Base-by-base conservation (phyloP, 2,888 invertebrate genomes). In the Lycocerus yunnanus region DNA sequence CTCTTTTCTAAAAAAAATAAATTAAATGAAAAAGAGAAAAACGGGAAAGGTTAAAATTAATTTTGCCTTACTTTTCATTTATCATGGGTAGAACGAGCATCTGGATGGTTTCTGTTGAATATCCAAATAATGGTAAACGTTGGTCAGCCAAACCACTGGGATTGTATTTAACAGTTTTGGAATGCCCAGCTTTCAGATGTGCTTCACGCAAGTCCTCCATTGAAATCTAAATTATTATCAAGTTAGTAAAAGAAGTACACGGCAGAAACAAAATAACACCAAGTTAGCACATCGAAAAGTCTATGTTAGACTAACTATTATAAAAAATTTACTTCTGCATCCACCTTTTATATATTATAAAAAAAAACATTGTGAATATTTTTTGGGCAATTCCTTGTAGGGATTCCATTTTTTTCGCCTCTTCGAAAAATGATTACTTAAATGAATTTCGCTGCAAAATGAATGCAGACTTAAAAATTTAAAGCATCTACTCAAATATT, bases 81-180 rank as follows among this genome's bases (percentile, higher is more conserved):
- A 99, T 93, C 99, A 99, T 99, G 1, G 99, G 99, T 71, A 99
- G 87, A 58, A 99, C 89, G 15, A 99, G 90, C 91, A 99, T 92
- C 84, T 95, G 95, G 84, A 99, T 94, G 0, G 97, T 96, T 88
- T 99, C 99, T 43, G 96, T 93, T 0, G 97, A 97, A 88, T 98
- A 99, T 67, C 96, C 96, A 86, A 95, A 98, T 77, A 99, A 90
- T 1, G 96, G 92, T 59, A 99, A 90, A 43, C 99, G 89, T 73
- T 95, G 92, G 87, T 99, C 99, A 0, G 89, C 87, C 13, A 93
- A 87, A 0, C 93, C 93, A 74, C 88, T 88, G 10, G 86, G 83
- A 2, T 88, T 87, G 77, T 89, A 88, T 60, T 87, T 86, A 3
- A 88, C 85, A 73, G 85, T 85, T 13, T 80, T 75, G n/a, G 84